Evolutionary conservation across 1,140 invertebrate species (phyloP).

Genomic region (Calosoma granatense): DNA sequence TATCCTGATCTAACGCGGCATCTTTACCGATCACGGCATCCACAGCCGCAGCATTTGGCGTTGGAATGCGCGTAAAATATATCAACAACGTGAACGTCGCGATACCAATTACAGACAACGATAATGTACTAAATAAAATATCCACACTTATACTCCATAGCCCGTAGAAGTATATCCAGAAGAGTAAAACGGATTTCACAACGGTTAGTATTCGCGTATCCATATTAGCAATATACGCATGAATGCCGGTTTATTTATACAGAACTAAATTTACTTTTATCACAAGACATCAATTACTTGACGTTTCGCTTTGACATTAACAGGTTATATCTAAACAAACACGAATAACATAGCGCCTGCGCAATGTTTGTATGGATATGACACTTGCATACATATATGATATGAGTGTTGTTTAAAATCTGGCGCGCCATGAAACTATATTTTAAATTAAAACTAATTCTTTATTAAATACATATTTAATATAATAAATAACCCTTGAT

Average conservation of each 20-base stretch:
- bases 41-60: constrained; percentile 27
- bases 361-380: too few relatives aligned
- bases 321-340: neutral
- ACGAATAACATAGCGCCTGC: too few relatives aligned
- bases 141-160: constrained; percentile 15
- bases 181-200: neutral
- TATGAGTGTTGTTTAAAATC: too few relatives aligned
- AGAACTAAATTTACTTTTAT: neutral
- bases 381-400: too few relatives aligned
- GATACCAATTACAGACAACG: constrained; percentile 24
- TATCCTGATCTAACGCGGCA: constrained; percentile 23
- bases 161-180: constrained; percentile 14
- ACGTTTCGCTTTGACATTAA: neutral
- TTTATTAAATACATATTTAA: too few relatives aligned
- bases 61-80: constrained; percentile 27
- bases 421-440: too few relatives aligned
- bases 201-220: neutral
- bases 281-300: neutral
- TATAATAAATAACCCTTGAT: too few relatives aligned
- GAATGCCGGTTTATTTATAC: neutral
- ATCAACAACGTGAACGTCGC: constrained; percentile 18
- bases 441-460: too few relatives aligned
- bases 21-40: constrained; percentile 38
- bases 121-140: constrained; percentile 22
- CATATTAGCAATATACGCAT: neutral